A percentile compares a stretch with the other conserved stretches of the same genome.
Conservation (phyloP, 1,140 invertebrate genomes). For the Ceratina japonica region DNA sequence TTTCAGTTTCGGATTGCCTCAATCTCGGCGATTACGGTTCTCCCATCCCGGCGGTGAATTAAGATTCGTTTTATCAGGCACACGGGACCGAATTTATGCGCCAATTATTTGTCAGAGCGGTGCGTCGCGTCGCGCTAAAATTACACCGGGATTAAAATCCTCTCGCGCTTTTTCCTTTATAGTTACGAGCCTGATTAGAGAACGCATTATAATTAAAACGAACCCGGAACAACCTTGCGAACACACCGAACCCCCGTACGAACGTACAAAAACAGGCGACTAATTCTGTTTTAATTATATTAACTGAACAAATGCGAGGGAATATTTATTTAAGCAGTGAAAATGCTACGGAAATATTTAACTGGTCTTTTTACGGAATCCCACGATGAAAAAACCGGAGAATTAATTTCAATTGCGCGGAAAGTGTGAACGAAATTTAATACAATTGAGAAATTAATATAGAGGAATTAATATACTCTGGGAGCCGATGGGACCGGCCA, state of each 20-base stretch:
- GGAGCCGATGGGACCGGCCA: too few species aligned
- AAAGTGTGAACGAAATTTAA: neutral
- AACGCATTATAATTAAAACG: constrained; percentile 3
- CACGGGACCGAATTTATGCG: constrained; percentile 32
- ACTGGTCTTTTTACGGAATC: too few species aligned
- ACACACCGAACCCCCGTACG: neutral
- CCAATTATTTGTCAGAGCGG: constrained; percentile 39
- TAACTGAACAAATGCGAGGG: too few species aligned
- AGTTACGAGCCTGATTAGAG: constrained; percentile 20
- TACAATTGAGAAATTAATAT: neutral
- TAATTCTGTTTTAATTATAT: neutral
- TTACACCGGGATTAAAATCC: constrained; percentile 36
- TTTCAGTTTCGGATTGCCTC: constrained; percentile 33
- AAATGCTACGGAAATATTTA: too few species aligned
- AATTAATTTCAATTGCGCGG: too few species aligned
- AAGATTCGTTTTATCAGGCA: constrained; percentile 39
- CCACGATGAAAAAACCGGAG: too few species aligned
- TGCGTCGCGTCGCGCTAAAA: neutral
- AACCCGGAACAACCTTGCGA: neutral
- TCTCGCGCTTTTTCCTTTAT: constrained; percentile 8
- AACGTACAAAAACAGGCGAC: neutral
- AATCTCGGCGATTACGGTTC: constrained; percentile 31
- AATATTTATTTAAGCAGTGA: too few species aligned
- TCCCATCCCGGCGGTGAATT: neutral
- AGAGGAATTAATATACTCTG: too few species aligned